Conservation (phyloP, 2,888 invertebrate genomes). For the Itoplectis maculator region DNA sequence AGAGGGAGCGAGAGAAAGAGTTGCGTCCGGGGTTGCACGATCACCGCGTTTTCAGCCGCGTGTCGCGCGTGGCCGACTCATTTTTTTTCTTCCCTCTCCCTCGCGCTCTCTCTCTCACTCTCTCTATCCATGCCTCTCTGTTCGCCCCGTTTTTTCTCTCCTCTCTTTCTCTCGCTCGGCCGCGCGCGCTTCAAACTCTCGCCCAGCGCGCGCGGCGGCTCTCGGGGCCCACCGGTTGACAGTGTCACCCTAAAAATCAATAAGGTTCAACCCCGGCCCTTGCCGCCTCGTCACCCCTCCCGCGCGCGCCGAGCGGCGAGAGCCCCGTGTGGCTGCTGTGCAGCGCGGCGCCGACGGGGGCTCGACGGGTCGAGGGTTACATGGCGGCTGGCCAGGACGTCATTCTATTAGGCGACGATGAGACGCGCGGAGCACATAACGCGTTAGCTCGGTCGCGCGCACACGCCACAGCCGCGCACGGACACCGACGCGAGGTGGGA, state of each 20-base stretch:
- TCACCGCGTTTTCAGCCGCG: slow-evolving; percentile 73
- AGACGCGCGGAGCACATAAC: slow-evolving; percentile 48
- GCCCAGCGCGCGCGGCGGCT: slow-evolving; percentile 76
- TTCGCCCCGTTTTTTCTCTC: slow-evolving; percentile 70
- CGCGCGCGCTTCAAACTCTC: slow-evolving; percentile 13
- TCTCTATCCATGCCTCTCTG: slow-evolving; percentile 79
- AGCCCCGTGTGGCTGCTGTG: too few relatives aligned
- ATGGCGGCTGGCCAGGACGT: slow-evolving; percentile 77
- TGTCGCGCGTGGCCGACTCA: slow-evolving; percentile 77
- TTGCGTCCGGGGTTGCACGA: slow-evolving; percentile 45
- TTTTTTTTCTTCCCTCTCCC: slow-evolving; percentile 59
- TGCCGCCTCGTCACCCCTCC: slow-evolving; percentile 84
- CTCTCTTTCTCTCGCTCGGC: slow-evolving; percentile 70
- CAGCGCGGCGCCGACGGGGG: slow-evolving; percentile 54
- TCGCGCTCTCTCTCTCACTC: slow-evolving; percentile 79
- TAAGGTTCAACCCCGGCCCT: slow-evolving; percentile 86
- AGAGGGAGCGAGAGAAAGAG: slow-evolving; percentile 26
- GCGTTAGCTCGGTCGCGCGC: slow-evolving; percentile 7
- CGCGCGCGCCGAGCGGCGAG: slow-evolving; percentile 44
- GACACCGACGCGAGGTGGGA: slow-evolving; percentile 5
- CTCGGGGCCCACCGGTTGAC: slow-evolving; percentile 85
- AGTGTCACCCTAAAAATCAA: slow-evolving; percentile 90
- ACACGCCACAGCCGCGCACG: background rate
- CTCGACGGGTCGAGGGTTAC: slow-evolving; percentile 74
- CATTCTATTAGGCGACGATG: slow-evolving; percentile 79